Evolutionary conservation across 1,140 invertebrate species (phyloP), one percentile per base, ranked within the genome.

Genomic region (Drosophila mauritiana): DNA sequence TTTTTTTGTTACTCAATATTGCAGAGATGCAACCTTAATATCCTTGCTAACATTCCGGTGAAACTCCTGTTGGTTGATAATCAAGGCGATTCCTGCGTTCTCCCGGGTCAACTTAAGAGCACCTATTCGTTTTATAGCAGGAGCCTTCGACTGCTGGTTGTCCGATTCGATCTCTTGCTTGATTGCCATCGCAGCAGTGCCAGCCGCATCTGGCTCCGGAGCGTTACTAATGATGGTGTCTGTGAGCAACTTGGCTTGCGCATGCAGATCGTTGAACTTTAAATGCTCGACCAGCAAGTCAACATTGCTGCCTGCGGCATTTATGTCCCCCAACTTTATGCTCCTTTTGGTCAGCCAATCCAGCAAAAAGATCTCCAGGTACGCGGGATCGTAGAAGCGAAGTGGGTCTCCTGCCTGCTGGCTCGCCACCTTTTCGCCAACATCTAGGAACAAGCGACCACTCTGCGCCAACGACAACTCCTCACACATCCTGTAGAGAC

Each of bases 21-120:
- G 12, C 3, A n/a, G 17, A 7, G 10, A n/a, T 39, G 0, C 22
- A 51, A 89, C 84, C 17, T 17, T 31, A 0, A 73, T 12, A 25
- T 70, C 53, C 1, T 56, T 45, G 37, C 10, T 42, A 13, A 70
- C 81, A 12, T 90, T 3, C 12, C 46, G 49, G 65, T 90, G 70
- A 36, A 92, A 92, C 3, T n/a, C 17, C 12, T 67, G 61, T 40
- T 92, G 91, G 67, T 91, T 92, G 15, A 92, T 91, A 2, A 92
- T 92, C 4, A 92, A 39, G 10, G 84, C 31, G 42, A 82, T 81
- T 20, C 91, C 91, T 0, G 91, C 91, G 4, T 68, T 56, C 4
- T 81, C 43, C 0, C 45, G 63, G 0, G 51, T 65, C 17, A 92
- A 48, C 15, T 73, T 48, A 36, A 90, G 42, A 4, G 46, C 68